Evolutionary conservation across 2,888 invertebrate species (phyloP).

Genomic region (Odontothrips loti): DNA sequence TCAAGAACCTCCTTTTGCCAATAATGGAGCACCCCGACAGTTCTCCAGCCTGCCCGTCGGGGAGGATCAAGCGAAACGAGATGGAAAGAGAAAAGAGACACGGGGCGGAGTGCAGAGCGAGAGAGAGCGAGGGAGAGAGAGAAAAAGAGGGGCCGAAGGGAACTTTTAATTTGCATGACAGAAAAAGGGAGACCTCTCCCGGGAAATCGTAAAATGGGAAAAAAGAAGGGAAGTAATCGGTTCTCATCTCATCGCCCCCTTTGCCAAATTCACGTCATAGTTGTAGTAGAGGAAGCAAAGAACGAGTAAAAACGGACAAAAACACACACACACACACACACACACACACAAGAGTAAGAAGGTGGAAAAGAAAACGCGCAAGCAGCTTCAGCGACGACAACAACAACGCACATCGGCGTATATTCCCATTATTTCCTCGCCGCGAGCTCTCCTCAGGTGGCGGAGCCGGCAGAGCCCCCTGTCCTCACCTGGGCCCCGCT

Average conservation of each 20-base stretch:
- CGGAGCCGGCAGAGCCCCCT: too few relatives aligned
- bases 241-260: not conserved
- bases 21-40: too few relatives aligned
- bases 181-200: not conserved
- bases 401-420: not conserved
- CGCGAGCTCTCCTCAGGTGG: not conserved
- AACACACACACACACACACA: too few relatives aligned
- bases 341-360: not conserved
- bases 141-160: too few relatives aligned
- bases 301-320: too few relatives aligned
- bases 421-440: not conserved
- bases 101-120: too few relatives aligned
- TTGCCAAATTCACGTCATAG: not conserved
- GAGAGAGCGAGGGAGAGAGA: not conserved
- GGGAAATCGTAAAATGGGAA: not conserved
- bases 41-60: too few relatives aligned
- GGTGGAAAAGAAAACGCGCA: not conserved
- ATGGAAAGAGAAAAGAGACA: too few relatives aligned
- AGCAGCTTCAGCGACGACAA: not conserved
- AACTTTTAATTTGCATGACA: slow-evolving; percentile 14
- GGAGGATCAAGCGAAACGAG: too few relatives aligned
- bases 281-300: too few relatives aligned
- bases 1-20: too few relatives aligned
- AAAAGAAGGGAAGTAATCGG: slow-evolving; percentile 6
- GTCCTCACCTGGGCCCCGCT: too few relatives aligned